Evolutionary conservation across 2,888 invertebrate genomes (phyloP).

Genomic region (Tinea trinotella): DNA sequence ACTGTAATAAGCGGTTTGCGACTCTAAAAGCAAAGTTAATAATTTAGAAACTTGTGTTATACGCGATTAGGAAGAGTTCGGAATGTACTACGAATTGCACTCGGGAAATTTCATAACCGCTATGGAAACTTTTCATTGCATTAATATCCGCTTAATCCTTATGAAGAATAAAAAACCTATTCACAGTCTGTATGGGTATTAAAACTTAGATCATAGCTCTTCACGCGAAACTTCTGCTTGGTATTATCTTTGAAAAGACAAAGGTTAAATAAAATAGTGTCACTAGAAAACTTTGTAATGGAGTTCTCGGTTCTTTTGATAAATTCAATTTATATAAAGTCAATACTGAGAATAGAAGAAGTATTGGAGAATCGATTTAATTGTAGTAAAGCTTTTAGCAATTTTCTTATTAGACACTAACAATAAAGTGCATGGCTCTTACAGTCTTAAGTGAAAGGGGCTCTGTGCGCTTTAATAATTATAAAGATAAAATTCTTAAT

Average conservation of each 20-base stretch:
- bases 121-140: background rate
- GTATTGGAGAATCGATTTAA: too few species aligned
- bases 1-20: background rate
- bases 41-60: background rate
- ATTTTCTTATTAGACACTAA: too few species aligned
- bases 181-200: background rate
- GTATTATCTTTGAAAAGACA: background rate
- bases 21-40: background rate
- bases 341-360: background rate
- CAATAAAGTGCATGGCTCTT: too few species aligned
- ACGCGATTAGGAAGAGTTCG: background rate
- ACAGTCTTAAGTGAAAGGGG: too few species aligned
- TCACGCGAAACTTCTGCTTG: background rate
- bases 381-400: too few species aligned
- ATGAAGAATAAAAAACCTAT: background rate
- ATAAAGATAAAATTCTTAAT: background rate
- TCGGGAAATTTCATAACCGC: background rate
- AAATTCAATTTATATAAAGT: background rate
- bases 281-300: background rate
- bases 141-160: background rate
- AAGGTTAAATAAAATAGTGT: background rate
- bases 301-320: background rate
- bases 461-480: background rate
- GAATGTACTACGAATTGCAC: background rate
- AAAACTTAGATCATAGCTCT: background rate